phyloP scores from a whole-genome alignment of 1,140 invertebrate genomes.

The Lepidurus couesii region DNA sequence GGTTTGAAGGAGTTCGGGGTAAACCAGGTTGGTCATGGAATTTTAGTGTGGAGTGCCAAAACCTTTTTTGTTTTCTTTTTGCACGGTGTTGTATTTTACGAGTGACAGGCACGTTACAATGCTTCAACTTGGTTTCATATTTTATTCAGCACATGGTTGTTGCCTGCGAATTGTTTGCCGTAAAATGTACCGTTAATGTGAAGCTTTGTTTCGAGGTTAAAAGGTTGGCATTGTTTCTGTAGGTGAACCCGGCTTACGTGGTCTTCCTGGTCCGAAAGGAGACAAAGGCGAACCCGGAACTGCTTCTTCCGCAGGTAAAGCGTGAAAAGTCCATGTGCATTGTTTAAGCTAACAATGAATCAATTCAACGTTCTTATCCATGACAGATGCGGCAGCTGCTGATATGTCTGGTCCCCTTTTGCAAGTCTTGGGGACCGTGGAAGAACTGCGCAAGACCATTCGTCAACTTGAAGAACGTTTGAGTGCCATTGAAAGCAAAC shows the following conservation, averaged over 20 bases:
- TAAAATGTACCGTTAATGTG: not conserved
- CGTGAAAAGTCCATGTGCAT: not conserved
- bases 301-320: not conserved
- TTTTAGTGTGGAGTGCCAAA: not conserved
- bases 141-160: not conserved
- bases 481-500: not conserved
- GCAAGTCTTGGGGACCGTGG: not conserved
- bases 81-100: not conserved
- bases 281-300: not conserved
- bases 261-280: not conserved
- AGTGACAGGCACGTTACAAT: not conserved
- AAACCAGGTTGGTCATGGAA: constrained; percentile 18
- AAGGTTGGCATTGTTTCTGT: not conserved
- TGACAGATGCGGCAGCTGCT: not conserved
- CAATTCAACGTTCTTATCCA: not conserved
- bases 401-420: not conserved
- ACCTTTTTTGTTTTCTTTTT: not conserved
- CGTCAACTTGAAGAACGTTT: constrained; percentile 11
- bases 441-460: not conserved
- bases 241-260: not conserved
- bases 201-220: too few relatives aligned
- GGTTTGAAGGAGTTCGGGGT: constrained; percentile 5
- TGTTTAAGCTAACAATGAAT: not conserved
- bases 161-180: not conserved
- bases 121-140: not conserved